Conservation (phyloP, 2,113 vertebrate genomes). For the Geothlypis trichas region DNA sequence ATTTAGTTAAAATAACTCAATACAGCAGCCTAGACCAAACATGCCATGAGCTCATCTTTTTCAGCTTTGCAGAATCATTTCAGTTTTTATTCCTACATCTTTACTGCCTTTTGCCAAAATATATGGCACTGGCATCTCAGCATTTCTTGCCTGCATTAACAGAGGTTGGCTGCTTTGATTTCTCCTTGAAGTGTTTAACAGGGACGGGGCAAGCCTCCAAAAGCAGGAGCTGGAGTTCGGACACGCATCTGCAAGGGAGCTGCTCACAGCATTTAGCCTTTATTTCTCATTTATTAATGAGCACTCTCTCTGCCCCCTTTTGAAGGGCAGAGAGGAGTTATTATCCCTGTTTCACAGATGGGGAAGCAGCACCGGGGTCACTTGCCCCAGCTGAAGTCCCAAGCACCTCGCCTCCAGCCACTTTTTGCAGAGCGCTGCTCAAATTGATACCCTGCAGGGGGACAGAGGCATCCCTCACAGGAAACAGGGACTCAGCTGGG, state of each 20-base stretch:
- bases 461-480: not conserved
- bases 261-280: not conserved
- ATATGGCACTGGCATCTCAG: not conserved
- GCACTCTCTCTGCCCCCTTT: not conserved
- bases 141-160: not conserved
- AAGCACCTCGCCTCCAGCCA: not conserved
- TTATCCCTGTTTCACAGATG: not conserved
- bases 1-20: not conserved
- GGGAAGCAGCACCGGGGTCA: not conserved
- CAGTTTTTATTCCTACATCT: not conserved
- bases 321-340: not conserved
- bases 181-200: not conserved
- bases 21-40: not conserved
- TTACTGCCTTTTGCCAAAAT: slow-evolving; percentile 26
- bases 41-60: not conserved
- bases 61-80: not conserved
- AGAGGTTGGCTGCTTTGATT: not conserved
- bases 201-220: not conserved
- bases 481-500: not conserved
- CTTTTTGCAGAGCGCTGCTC: not conserved
- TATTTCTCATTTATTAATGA: not conserved
- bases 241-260: not conserved
- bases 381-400: not conserved
- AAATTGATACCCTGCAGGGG: accelerated
- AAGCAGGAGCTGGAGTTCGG: not conserved